A percentile compares a stretch with the other conserved stretches of the same genome.
These are phyloP conservation scores for Cataglyphis rosenhaueri DNA, from an alignment of 2,888 invertebrate species.

Conservation along the genomic window DNA sequence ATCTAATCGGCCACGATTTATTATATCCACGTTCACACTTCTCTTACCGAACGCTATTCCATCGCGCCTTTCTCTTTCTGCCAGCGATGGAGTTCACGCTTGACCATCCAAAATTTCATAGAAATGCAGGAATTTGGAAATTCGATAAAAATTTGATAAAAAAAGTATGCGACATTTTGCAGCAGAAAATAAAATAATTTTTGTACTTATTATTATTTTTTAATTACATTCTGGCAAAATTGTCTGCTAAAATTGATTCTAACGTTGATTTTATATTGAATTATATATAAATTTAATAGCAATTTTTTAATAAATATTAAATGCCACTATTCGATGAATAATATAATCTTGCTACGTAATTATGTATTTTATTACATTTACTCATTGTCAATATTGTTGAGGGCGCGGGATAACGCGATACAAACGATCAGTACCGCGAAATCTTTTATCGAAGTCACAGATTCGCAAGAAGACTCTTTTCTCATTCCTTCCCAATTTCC, in stretches of 20 bases:
- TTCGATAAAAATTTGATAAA: neutral
- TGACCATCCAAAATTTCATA: neutral
- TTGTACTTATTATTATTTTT: neutral
- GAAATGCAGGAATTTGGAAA: neutral
- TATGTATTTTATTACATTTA: neutral
- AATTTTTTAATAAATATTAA: neutral
- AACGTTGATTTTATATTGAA: neutral
- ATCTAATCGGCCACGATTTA: constrained; percentile 83
- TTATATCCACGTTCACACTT: constrained; percentile 80
- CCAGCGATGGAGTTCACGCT: constrained; percentile 43
- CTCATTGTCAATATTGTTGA: neutral
- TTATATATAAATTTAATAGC: neutral
- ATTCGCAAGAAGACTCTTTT: constrained; percentile 45
- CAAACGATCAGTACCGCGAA: constrained; percentile 2
- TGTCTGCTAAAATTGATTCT: neutral
- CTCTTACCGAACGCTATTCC: constrained; percentile 57
- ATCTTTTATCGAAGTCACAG: constrained; percentile 56
- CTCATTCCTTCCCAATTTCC: constrained; percentile 61
- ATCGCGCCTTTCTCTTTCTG: constrained; percentile 61
- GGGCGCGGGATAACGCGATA: neutral
- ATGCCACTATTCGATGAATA: neutral
- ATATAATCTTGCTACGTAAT: neutral
- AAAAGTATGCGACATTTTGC: neutral
- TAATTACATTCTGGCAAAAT: neutral
- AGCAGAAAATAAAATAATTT: neutral